Evolutionary conservation across 2,888 invertebrate genomes (phyloP).

Genomic region (Cremastinae sp.): DNA sequence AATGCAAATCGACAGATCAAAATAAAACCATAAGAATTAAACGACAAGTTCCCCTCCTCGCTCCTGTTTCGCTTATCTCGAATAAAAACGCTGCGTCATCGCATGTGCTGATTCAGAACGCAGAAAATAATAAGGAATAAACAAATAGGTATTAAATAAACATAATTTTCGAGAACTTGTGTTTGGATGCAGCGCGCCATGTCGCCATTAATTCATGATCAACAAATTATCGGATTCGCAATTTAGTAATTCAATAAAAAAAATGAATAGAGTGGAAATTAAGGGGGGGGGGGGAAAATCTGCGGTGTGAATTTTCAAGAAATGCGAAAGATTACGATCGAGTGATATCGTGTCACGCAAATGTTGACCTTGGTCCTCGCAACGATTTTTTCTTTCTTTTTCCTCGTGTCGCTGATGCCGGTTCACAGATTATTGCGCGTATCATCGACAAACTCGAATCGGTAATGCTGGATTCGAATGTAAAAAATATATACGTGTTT

Average conservation of each 20-base stretch:
- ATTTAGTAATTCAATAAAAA: no score
- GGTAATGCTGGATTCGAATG: not conserved
- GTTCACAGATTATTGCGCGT: not conserved
- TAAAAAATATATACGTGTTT: not conserved
- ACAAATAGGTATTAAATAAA: no score
- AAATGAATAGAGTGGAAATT: no score
- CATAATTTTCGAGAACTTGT: no score
- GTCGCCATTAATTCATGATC: no score
- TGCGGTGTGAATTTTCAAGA: conserved; percentile 7
- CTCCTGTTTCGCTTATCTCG: conserved; percentile 11
- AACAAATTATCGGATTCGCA: no score
- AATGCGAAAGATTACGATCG: conserved; percentile 11
- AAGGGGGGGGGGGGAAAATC: no score
- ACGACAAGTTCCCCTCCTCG: not conserved
- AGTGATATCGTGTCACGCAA: conserved; percentile 33
- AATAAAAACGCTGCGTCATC: conserved; percentile 17
- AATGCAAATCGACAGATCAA: conserved; percentile 32
- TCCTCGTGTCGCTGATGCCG: not conserved
- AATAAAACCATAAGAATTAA: not conserved
- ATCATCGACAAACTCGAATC: not conserved
- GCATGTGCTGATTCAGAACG: no score
- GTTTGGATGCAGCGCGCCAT: no score
- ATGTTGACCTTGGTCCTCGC: conserved; percentile 27
- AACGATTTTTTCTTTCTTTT: not conserved
- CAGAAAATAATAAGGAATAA: no score